Conservation (phyloP, 64 coral and sea anemone species). For the Pachyseris speciosa region DNA sequence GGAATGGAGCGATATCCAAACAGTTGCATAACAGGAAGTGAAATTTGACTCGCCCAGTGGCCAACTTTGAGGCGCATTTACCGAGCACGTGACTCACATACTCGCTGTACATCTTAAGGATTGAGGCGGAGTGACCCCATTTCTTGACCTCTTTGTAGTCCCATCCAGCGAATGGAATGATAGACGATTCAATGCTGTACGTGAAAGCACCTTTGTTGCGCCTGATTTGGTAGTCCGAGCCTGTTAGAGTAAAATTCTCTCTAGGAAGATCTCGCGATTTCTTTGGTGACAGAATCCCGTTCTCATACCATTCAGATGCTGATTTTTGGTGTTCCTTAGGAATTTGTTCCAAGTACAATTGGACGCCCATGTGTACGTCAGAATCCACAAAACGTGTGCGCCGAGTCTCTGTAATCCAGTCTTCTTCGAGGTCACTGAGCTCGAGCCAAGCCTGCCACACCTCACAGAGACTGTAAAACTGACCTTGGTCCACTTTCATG, state of each 20-base stretch:
- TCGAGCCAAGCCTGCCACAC: conserved; percentile 49
- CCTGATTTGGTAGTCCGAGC: conserved; percentile 5
- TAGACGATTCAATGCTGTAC: conserved; percentile 27
- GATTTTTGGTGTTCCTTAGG: conserved; percentile 45
- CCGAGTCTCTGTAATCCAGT: conserved; percentile 13
- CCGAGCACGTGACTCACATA: conserved; percentile 45
- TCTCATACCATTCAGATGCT: conserved; percentile 27
- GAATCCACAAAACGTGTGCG: background rate
- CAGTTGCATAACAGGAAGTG: conserved; percentile 58
- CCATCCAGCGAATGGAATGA: conserved; percentile 24
- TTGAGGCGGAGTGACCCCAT: background rate
- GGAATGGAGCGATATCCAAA: conserved; percentile 17
- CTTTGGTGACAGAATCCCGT: conserved; percentile 29
- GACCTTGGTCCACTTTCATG: conserved; percentile 19
- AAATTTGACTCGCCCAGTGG: conserved; percentile 10
- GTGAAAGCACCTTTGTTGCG: background rate
- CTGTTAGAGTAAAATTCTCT: conserved; percentile 61
- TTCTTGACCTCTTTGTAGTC: conserved; percentile 36
- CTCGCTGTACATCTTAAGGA: conserved; percentile 41
- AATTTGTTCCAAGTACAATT: conserved; percentile 34
- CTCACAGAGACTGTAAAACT: background rate
- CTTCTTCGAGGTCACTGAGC: background rate
- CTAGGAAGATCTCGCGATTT: background rate
- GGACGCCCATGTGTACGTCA: background rate
- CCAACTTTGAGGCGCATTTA: conserved; percentile 9